phyloP scores from a whole-genome alignment of 2,888 invertebrate genomes.

The Heliconius ismenius region DNA sequence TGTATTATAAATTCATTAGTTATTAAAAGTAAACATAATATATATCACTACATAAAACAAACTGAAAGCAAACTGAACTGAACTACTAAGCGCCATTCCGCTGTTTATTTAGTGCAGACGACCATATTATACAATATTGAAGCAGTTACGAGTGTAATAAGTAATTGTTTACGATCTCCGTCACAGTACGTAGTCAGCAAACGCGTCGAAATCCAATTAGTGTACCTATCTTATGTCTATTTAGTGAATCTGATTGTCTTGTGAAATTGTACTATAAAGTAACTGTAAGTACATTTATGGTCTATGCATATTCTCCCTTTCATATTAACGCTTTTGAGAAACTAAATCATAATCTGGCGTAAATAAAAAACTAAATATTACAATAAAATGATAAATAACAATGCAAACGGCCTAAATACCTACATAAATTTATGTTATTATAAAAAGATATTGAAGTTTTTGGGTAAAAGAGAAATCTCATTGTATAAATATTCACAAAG shows the following conservation, averaged over 20 bases:
- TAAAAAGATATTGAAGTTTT: background rate
- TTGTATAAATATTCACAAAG: background rate
- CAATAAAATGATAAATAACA: too few species aligned
- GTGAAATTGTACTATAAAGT: constrained; percentile 21
- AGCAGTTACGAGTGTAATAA: constrained; percentile 5
- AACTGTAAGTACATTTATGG: background rate
- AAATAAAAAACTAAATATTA: background rate
- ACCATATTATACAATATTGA: background rate
- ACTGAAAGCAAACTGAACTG: background rate
- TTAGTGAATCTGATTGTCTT: constrained; percentile 36
- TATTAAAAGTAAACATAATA: background rate
- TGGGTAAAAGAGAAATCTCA: background rate
- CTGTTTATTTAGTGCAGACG: background rate
- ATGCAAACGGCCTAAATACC: too few species aligned
- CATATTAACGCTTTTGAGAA: background rate
- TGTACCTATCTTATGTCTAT: constrained; percentile 32
- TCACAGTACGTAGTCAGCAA: constrained; percentile 1
- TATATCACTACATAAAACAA: background rate
- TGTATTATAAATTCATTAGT: background rate
- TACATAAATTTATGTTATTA: background rate
- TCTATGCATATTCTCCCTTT: background rate
- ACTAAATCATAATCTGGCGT: background rate
- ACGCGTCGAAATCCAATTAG: constrained; percentile 40
- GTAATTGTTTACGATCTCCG: constrained; percentile 1
- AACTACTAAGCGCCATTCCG: background rate